phyloP scores from a whole-genome alignment of 2,797 vertebrate genomes.

The Clarias laeviceps region DNA sequence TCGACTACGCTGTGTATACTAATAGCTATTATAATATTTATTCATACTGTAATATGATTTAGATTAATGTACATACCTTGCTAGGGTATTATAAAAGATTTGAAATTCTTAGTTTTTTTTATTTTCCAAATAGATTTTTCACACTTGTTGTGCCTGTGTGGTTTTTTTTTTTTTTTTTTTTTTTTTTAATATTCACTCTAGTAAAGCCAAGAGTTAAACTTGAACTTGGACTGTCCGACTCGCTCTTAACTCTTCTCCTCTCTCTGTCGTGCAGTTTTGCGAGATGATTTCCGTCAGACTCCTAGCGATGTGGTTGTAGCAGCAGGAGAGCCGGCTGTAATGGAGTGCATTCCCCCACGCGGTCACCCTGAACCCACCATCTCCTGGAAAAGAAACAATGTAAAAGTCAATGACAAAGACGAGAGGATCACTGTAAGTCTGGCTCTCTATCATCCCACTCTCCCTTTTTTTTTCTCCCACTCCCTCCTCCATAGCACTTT shows the following conservation, averaged over 20 bases:
- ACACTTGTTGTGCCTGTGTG: too few species aligned
- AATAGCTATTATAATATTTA: neutral
- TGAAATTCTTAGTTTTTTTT: neutral
- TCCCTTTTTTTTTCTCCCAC: neutral
- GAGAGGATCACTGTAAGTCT: slow-evolving; percentile 88
- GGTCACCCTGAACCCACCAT: slow-evolving; percentile 94
- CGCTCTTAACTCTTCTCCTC: neutral
- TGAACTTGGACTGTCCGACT: neutral
- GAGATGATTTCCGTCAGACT: slow-evolving; percentile 93
- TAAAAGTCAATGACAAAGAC: slow-evolving; percentile 83
- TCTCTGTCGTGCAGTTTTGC: slow-evolving; percentile 77
- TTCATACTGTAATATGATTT: neutral
- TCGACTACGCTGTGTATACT: neutral
- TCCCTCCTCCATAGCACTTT: slow-evolving; percentile 8
- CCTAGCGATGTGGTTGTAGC: slow-evolving; percentile 91
- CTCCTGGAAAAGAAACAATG: slow-evolving; percentile 90
- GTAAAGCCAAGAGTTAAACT: neutral
- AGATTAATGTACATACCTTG: neutral
- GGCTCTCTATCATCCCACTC: slow-evolving; percentile 15
- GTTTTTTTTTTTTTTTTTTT: neutral
- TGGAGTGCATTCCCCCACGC: slow-evolving; percentile 92
- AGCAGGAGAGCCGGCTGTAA: slow-evolving; percentile 89
- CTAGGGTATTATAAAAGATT: neutral
- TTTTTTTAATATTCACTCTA: neutral
- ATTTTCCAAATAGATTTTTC: neutral